These are phyloP conservation scores for Venustaconcha ellipsiformis DNA, from an alignment of 1,140 invertebrate genomes.

Conservation along the genomic window DNA sequence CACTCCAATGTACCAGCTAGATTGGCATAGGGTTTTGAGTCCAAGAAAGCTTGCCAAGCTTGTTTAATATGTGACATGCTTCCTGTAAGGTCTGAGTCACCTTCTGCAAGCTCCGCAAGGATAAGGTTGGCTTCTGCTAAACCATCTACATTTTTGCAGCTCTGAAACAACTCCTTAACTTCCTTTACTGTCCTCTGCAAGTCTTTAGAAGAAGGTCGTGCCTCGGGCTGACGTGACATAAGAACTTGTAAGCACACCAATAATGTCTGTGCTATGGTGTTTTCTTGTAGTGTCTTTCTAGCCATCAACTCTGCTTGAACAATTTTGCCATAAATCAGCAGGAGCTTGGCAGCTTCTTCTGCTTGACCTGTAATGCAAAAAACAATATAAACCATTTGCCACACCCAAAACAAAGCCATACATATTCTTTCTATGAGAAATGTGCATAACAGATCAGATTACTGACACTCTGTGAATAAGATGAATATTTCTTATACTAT, in stretches of 20 bases:
- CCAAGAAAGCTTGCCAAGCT: slow-evolving; percentile 29
- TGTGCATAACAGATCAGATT: too few relatives aligned
- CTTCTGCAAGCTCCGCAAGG: slow-evolving; percentile 22
- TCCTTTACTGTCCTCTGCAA: slow-evolving; percentile 3
- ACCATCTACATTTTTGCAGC: slow-evolving; percentile 13
- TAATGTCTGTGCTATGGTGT: slow-evolving; percentile 25
- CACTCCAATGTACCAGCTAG: slow-evolving; percentile 33
- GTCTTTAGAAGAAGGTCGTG: not conserved
- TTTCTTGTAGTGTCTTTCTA: slow-evolving; percentile 22
- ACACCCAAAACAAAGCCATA: too few relatives aligned
- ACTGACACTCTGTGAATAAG: too few relatives aligned
- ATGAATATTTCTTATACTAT: too few relatives aligned
- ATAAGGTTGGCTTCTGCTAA: slow-evolving; percentile 28
- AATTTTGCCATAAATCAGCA: slow-evolving; percentile 30
- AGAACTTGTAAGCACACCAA: not conserved
- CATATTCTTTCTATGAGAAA: too few relatives aligned
- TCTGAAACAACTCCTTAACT: slow-evolving; percentile 1
- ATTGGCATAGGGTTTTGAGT: slow-evolving; percentile 18
- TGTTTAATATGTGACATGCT: slow-evolving; percentile 15
- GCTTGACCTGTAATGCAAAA: slow-evolving; percentile 23
- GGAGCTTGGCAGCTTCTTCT: slow-evolving; percentile 36
- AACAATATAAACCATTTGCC: too few relatives aligned
- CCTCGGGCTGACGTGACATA: not conserved
- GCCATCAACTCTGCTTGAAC: slow-evolving; percentile 38
- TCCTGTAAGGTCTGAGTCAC: not conserved